Conservation (phyloP, 2,113 vertebrate species). For the Fulica atra region DNA sequence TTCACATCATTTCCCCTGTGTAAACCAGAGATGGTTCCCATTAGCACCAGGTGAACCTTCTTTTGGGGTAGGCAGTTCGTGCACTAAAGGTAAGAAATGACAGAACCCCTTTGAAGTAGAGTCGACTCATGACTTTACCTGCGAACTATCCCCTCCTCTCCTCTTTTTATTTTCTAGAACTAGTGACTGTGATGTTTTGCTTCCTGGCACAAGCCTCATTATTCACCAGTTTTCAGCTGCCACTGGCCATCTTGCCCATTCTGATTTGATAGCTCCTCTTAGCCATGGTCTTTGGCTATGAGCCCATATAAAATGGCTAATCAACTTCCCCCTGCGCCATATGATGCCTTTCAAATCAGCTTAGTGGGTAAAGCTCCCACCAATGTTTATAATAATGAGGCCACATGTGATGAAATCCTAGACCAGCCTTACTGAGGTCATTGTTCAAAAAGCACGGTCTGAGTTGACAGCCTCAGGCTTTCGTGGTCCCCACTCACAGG, state of each 20-base stretch:
- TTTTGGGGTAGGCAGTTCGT: background rate
- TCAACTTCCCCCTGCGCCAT: background rate
- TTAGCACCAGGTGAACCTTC: background rate
- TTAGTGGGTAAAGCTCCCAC: background rate
- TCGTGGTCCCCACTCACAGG: background rate
- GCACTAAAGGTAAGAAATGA: background rate
- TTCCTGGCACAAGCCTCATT: background rate
- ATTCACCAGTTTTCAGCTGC: background rate
- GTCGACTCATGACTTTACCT: background rate
- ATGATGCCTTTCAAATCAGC: background rate
- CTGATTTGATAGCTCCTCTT: background rate
- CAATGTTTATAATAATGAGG: background rate
- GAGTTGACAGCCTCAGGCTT: background rate
- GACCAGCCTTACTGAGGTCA: background rate
- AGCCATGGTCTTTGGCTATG: background rate
- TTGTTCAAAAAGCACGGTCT: background rate
- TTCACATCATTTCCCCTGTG: background rate
- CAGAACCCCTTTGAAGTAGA: background rate
- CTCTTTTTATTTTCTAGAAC: background rate
- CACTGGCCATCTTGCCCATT: background rate
- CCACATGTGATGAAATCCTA: background rate
- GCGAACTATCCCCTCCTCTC: background rate
- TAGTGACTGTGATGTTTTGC: background rate
- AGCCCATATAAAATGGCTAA: background rate
- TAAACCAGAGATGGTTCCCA: background rate